These are phyloP conservation scores for Centropristis striata DNA, from an alignment of 2,113 vertebrate genomes.

Conservation along the genomic window DNA sequence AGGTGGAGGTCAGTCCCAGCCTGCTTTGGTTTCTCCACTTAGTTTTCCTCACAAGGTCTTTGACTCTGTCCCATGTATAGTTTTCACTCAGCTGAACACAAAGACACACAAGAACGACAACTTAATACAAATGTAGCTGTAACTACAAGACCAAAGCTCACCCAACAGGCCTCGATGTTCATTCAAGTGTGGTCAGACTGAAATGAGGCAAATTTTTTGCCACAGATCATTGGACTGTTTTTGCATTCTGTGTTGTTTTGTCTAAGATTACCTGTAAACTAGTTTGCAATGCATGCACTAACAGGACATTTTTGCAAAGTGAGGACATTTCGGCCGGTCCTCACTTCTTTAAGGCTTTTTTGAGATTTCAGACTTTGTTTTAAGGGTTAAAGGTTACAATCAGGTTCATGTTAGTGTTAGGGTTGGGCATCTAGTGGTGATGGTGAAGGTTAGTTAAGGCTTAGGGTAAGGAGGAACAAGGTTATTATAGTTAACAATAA, in stretches of 20 bases:
- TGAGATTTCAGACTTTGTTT: too few relatives aligned
- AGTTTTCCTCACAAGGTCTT: conserved; percentile 87
- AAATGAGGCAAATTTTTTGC: neutral
- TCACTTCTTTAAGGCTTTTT: too few relatives aligned
- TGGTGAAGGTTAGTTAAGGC: too few relatives aligned
- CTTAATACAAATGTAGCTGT: neutral
- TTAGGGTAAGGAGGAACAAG: too few relatives aligned
- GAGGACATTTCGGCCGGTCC: too few relatives aligned
- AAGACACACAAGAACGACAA: neutral
- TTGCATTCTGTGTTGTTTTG: neutral
- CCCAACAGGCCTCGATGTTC: neutral
- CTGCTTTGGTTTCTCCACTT: conserved; percentile 84
- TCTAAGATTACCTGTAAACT: too few relatives aligned
- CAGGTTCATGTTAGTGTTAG: too few relatives aligned
- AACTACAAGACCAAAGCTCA: neutral
- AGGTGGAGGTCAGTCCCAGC: conserved; percentile 81
- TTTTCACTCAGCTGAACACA: conserved; percentile 81
- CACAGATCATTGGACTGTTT: neutral
- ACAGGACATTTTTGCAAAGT: too few relatives aligned
- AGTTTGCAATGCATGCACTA: neutral
- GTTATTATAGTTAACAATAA: too few relatives aligned
- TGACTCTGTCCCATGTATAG: conserved; percentile 87
- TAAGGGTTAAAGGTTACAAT: too few relatives aligned
- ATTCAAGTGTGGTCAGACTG: neutral
- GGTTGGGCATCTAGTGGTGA: too few relatives aligned